phyloP scores from a whole-genome alignment of 1,140 invertebrate genomes.

The Melitaea cinxia region DNA sequence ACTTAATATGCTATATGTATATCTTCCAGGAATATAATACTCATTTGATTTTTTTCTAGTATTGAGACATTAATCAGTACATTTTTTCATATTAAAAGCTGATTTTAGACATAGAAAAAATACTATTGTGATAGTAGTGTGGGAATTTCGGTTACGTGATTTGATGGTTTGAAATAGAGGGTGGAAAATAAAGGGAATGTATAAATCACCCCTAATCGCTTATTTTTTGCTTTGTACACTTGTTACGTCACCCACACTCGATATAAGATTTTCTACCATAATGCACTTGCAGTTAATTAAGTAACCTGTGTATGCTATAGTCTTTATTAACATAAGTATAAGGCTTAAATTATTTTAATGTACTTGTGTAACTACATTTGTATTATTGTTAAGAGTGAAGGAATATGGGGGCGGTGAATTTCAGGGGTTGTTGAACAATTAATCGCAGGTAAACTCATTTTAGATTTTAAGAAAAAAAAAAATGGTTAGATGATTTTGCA shows the following conservation, averaged over 20 bases:
- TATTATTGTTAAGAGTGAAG: slow-evolving; percentile 27
- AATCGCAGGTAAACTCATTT: slow-evolving; percentile 74
- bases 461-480: slow-evolving; percentile 38
- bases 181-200: slow-evolving; percentile 73
- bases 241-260: slow-evolving; percentile 63
- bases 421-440: slow-evolving; percentile 74
- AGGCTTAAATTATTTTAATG: slow-evolving; percentile 20
- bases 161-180: slow-evolving; percentile 56
- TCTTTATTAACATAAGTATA: slow-evolving; percentile 28
- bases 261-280: slow-evolving; percentile 42
- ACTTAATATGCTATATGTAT: no score
- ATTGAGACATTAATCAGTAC: neutral
- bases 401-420: slow-evolving; percentile 58
- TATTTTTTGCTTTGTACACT: slow-evolving; percentile 68
- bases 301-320: neutral
- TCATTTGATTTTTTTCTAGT: no score
- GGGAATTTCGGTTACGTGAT: slow-evolving; percentile 77
- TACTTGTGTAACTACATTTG: neutral
- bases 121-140: slow-evolving; percentile 51
- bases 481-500: slow-evolving; percentile 59
- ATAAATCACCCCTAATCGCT: slow-evolving; percentile 78
- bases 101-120: slow-evolving; percentile 33
- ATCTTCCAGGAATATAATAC: no score
- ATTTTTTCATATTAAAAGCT: neutral
- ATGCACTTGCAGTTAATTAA: slow-evolving; percentile 9